Conservation (phyloP, 2,888 invertebrate species). For the Autographa gamma region DNA sequence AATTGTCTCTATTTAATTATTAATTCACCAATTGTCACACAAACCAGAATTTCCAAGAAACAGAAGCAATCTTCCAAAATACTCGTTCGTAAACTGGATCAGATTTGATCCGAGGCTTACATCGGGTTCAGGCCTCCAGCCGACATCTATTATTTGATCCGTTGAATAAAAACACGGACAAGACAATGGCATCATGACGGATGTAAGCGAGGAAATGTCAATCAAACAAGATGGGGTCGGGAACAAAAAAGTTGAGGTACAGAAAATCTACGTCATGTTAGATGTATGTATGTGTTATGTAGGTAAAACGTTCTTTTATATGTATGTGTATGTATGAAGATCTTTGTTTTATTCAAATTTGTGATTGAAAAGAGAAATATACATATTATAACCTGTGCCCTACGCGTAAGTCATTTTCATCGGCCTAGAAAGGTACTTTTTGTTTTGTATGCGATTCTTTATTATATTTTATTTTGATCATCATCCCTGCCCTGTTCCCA, state of each 20-base stretch:
- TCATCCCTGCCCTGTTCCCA: too few relatives aligned
- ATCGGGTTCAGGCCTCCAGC: conserved; percentile 14
- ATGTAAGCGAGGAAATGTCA: conserved; percentile 36
- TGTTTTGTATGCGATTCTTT: too few relatives aligned
- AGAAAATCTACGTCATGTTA: conserved; percentile 22
- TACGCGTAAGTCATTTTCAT: too few relatives aligned
- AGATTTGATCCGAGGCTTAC: conserved; percentile 34
- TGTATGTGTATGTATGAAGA: background rate
- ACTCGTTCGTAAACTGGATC: conserved; percentile 22
- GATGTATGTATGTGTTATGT: background rate
- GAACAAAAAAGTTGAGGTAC: background rate
- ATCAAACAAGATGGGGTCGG: conserved; percentile 29
- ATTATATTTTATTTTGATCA: too few relatives aligned
- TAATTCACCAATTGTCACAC: background rate
- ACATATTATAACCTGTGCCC: too few relatives aligned
- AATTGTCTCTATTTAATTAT: too few relatives aligned
- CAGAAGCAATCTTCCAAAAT: background rate
- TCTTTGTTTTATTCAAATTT: too few relatives aligned
- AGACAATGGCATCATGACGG: conserved; percentile 27
- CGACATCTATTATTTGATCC: conserved; percentile 44
- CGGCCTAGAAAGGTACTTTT: too few relatives aligned
- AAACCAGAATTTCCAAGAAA: background rate
- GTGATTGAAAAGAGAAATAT: too few relatives aligned
- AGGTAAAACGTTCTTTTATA: too few relatives aligned
- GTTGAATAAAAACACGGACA: conserved; percentile 21